Evolutionary conservation across 2,797 vertebrate species (phyloP).

Genomic region (Phalanger gymnotis): DNA sequence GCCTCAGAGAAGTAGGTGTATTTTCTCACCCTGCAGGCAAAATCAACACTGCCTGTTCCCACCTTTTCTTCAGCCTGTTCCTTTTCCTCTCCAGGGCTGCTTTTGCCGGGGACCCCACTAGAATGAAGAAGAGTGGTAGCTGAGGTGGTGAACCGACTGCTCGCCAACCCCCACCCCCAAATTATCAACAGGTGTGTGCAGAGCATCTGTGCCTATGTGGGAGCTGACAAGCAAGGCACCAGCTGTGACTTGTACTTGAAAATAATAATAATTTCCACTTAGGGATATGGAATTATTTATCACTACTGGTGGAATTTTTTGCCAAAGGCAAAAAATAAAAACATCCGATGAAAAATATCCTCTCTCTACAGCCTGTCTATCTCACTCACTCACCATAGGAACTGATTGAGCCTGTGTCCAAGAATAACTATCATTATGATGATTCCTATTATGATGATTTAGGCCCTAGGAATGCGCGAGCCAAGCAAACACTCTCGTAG

Average conservation of each 20-base stretch:
- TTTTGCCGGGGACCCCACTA: slow-evolving; percentile 43
- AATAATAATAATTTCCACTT: slow-evolving; percentile 79
- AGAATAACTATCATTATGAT: slow-evolving; percentile 19
- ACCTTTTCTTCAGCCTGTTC: slow-evolving; percentile 55
- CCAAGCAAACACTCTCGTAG: neutral
- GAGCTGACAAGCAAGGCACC: slow-evolving; percentile 64
- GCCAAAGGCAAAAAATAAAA: slow-evolving; percentile 77
- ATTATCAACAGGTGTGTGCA: slow-evolving; percentile 69
- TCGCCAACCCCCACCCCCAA: neutral
- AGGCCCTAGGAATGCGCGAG: slow-evolving; percentile 22
- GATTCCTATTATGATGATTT: slow-evolving; percentile 42
- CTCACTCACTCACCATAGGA: neutral
- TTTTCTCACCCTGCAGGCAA: slow-evolving; percentile 60
- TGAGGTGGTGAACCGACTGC: slow-evolving; percentile 1
- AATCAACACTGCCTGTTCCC: slow-evolving; percentile 47
- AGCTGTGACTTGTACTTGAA: slow-evolving; percentile 70
- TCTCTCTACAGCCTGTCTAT: slow-evolving; percentile 45
- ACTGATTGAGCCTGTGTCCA: slow-evolving; percentile 60
- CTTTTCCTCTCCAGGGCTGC: slow-evolving; percentile 31
- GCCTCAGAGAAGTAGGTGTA: slow-evolving; percentile 40
- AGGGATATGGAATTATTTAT: slow-evolving; percentile 80
- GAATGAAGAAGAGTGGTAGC: slow-evolving; percentile 34
- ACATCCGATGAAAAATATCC: slow-evolving; percentile 64
- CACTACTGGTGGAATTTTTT: slow-evolving; percentile 74
- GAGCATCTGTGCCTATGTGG: slow-evolving; percentile 45